These are phyloP conservation scores for Entomyzon cyanotis DNA, from an alignment of 2,113 vertebrate genomes.

Conservation along the genomic window DNA sequence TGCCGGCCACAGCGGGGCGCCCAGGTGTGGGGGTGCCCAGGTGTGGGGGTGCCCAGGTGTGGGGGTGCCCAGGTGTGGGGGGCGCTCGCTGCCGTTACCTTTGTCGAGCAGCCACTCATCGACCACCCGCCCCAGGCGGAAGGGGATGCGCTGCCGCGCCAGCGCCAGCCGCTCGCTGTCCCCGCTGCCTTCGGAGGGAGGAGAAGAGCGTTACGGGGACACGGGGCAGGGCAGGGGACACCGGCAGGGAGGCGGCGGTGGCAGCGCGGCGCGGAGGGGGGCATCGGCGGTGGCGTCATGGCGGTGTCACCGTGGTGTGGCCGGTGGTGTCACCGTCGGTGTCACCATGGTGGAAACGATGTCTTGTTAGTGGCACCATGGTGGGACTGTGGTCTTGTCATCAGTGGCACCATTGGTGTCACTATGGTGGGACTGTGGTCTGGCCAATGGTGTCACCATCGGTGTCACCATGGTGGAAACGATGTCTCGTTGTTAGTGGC, in stretches of 20 bases:
- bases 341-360: neutral
- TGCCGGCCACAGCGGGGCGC: neutral
- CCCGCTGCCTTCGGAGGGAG: conserved; percentile 97
- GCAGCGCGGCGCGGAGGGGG: neutral
- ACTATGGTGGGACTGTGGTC: neutral
- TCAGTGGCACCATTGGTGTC: neutral
- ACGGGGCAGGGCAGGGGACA: neutral
- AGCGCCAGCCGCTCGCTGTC: conserved; percentile 99
- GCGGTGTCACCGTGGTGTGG: neutral
- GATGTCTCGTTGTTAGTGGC: too few relatives aligned
- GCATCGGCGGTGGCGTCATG: neutral
- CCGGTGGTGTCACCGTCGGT: neutral
- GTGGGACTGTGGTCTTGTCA: fast-evolving
- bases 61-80: neutral
- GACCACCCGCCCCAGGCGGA: conserved; percentile 99
- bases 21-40: neutral
- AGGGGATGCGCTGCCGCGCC: conserved; percentile 99
- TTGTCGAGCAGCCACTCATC: conserved; percentile 99
- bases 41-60: neutral
- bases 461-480: neutral
- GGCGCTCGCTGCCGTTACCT: conserved; percentile 82
- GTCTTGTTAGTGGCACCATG: neutral
- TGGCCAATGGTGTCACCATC: too few relatives aligned
- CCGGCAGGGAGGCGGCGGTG: neutral
- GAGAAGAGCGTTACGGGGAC: conserved; percentile 41